These are phyloP conservation scores for Trichomalopsis sarcophagae DNA, from an alignment of 1,140 invertebrate genomes.

Conservation along the genomic window DNA sequence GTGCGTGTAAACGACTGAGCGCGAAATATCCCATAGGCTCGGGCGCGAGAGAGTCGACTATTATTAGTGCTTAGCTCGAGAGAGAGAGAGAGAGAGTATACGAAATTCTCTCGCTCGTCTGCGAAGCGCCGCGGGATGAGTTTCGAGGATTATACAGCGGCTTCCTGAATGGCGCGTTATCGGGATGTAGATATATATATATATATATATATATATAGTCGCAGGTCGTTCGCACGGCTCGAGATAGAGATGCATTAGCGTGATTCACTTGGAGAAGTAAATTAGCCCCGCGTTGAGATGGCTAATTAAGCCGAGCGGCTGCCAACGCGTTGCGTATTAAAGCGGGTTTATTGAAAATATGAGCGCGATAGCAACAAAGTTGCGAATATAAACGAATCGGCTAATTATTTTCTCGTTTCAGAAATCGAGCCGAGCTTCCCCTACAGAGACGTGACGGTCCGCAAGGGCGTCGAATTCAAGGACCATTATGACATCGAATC, in stretches of 20 bases:
- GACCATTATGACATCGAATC: conserved; percentile 87
- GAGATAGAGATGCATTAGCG: neutral
- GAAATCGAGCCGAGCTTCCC: conserved; percentile 90
- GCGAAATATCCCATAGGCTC: neutral
- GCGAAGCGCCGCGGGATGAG: no score
- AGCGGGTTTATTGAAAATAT: conserved; percentile 1
- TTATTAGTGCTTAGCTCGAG: neutral
- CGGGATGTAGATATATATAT: no score
- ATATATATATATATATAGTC: no score
- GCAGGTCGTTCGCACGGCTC: neutral
- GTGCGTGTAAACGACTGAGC: neutral
- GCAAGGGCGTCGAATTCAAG: conserved; percentile 85
- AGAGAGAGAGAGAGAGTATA: no score
- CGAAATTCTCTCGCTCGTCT: neutral
- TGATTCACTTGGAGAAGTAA: conserved; percentile 10
- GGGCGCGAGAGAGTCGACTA: neutral
- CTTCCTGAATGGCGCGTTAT: no score
- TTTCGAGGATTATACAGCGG: no score
- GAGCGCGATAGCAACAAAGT: neutral
- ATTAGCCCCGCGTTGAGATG: neutral
- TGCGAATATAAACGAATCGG: neutral
- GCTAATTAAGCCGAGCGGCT: neutral
- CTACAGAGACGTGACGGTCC: conserved; percentile 86
- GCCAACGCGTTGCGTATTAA: neutral
- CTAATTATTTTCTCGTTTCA: conserved; percentile 73